Evolutionary conservation across 2,797 vertebrate genomes (phyloP).

Genomic region (Kryptopterus vitreolus): DNA sequence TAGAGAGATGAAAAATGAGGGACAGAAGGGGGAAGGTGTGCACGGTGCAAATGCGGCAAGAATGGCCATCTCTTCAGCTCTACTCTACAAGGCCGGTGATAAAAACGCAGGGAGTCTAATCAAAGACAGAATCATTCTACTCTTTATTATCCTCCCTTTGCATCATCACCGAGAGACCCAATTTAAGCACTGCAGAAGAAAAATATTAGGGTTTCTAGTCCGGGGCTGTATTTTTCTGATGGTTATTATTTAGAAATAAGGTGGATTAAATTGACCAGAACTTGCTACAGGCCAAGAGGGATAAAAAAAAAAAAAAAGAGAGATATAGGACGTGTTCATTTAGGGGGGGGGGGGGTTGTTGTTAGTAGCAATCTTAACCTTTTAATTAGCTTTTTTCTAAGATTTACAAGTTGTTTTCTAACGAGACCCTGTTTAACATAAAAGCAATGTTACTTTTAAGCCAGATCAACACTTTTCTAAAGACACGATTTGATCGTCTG

Average conservation of each 20-base stretch:
- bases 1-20: conserved; percentile 39
- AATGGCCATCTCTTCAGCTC: conserved; percentile 7
- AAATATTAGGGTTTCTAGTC: conserved; percentile 47
- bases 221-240: conserved; percentile 33
- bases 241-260: conserved; percentile 57
- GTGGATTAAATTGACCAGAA: conserved; percentile 42
- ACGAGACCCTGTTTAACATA: no score
- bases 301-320: background rate
- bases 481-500: no score
- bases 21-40: conserved; percentile 15
- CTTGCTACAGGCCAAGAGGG: background rate
- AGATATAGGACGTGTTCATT: background rate
- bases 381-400: no score
- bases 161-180: conserved; percentile 47
- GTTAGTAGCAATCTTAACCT: no score
- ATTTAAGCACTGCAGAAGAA: conserved; percentile 53
- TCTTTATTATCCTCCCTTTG: conserved; percentile 42
- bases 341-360: no score
- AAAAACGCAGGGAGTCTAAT: conserved; percentile 41
- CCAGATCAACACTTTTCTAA: no score
- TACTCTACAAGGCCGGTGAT: background rate
- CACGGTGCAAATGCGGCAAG: conserved; percentile 24
- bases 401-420: no score
- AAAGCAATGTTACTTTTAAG: no score
- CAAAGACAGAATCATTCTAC: conserved; percentile 39